phyloP scores from a whole-genome alignment of 2,888 invertebrate species.

The Matsumyia berberina region DNA sequence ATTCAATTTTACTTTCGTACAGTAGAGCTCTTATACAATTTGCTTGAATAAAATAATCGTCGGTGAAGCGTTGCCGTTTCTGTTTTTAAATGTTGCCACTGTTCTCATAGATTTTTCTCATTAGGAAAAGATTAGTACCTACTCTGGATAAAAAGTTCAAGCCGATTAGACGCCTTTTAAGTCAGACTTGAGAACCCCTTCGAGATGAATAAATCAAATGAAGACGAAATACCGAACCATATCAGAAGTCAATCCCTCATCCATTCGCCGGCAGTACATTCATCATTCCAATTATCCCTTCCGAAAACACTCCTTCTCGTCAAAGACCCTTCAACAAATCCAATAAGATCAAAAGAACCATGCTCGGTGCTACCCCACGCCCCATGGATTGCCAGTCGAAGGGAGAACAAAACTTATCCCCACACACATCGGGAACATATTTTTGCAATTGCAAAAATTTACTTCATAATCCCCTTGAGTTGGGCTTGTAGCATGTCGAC shows the following conservation, averaged over 20 bases:
- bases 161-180: background rate
- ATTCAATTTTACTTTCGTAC: too few species aligned
- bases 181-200: background rate
- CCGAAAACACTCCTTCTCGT: background rate
- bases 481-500: background rate
- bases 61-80: too few species aligned
- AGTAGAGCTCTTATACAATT: too few species aligned
- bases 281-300: constrained; percentile 14
- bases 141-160: background rate
- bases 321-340: background rate
- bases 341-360: constrained; percentile 28
- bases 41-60: too few species aligned
- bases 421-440: constrained; percentile 16
- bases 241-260: constrained; percentile 3
- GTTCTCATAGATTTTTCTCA: too few species aligned
- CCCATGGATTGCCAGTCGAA: background rate
- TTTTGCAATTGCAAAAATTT: constrained; percentile 38
- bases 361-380: background rate
- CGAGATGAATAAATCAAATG: constrained; percentile 8
- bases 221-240: background rate
- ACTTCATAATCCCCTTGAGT: constrained; percentile 35
- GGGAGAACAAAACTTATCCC: background rate
- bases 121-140: too few species aligned
- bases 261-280: background rate
- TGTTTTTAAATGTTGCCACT: too few species aligned